Evolutionary conservation across 2,113 vertebrate genomes (phyloP).

Genomic region (Himantopus leucocephalus): DNA sequence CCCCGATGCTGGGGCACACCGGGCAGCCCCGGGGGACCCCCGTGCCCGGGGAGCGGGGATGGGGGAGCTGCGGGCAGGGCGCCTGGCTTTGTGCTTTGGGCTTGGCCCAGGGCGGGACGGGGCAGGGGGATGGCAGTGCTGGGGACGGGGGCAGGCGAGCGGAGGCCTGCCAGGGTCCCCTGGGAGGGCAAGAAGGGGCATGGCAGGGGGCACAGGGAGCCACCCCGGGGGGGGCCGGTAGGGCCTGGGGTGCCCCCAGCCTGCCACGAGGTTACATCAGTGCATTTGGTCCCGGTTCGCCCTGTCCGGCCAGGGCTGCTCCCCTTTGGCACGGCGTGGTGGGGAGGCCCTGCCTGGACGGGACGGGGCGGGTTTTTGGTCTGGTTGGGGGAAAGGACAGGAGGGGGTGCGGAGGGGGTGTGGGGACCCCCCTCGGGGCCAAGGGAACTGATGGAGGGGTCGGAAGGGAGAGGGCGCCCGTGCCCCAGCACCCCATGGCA

Average conservation of each 20-base stretch:
- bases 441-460: conserved; percentile 25
- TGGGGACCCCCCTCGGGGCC: neutral
- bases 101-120: conserved; percentile 1
- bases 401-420: neutral
- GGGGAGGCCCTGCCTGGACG: conserved; percentile 34
- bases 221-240: neutral
- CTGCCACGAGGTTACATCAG: conserved; percentile 52
- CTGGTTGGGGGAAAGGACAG: neutral
- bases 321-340: conserved; percentile 31
- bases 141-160: conserved; percentile 10
- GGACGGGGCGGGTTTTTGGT: conserved; percentile 34
- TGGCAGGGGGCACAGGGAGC: neutral
- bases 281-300: conserved; percentile 68
- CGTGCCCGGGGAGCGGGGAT: conserved; percentile 1
- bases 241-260: conserved; percentile 16
- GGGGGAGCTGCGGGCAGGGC: conserved; percentile 48
- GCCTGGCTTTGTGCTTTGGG: conserved; percentile 50
- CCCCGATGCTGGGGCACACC: conserved; percentile 21
- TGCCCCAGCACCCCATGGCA: conserved; percentile 63
- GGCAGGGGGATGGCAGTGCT: conserved; percentile 50
- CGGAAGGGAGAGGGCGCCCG: conserved; percentile 26
- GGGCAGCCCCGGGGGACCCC: conserved; percentile 54
- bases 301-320: conserved; percentile 27
- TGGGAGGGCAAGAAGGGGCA: neutral
- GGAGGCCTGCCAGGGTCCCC: conserved; percentile 7